These are phyloP conservation scores for Phymanthus crucifer DNA, from an alignment of 92 coral and sea anemone species.

Conservation along the genomic window DNA sequence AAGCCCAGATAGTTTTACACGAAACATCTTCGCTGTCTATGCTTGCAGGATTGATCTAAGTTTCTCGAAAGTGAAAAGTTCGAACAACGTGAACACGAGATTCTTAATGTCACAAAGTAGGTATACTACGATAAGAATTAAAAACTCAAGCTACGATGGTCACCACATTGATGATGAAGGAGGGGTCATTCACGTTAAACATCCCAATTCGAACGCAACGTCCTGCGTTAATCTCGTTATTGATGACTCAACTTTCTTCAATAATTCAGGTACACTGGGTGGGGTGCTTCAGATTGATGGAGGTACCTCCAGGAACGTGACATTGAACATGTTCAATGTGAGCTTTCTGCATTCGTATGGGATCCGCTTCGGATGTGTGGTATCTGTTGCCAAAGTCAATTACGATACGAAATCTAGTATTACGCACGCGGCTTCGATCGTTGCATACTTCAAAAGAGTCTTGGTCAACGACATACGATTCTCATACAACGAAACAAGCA, in stretches of 20 bases:
- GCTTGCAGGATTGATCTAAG: neutral
- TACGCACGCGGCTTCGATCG: neutral
- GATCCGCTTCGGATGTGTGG: neutral
- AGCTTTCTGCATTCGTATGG: conserved; percentile 2
- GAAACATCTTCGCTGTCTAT: neutral
- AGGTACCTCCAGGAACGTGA: neutral
- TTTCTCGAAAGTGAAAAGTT: conserved; percentile 2
- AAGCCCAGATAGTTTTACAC: neutral
- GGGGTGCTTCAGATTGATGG: conserved; percentile 24
- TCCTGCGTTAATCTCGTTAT: neutral
- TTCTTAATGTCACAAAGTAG: conserved; percentile 10
- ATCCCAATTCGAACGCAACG: no score
- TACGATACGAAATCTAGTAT: neutral
- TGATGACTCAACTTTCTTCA: neutral
- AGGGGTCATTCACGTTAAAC: conserved; percentile 8
- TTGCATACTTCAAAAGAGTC: neutral
- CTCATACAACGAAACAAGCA: neutral
- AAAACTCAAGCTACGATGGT: conserved; percentile 12
- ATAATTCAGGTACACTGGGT: conserved; percentile 9
- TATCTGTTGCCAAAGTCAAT: neutral
- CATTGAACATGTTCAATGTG: neutral
- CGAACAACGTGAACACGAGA: conserved; percentile 17
- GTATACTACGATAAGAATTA: neutral
- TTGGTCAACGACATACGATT: neutral
- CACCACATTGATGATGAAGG: conserved; percentile 11